phyloP scores from a whole-genome alignment of 2,888 invertebrate genomes.

The Teleogryllus oceanicus region DNA sequence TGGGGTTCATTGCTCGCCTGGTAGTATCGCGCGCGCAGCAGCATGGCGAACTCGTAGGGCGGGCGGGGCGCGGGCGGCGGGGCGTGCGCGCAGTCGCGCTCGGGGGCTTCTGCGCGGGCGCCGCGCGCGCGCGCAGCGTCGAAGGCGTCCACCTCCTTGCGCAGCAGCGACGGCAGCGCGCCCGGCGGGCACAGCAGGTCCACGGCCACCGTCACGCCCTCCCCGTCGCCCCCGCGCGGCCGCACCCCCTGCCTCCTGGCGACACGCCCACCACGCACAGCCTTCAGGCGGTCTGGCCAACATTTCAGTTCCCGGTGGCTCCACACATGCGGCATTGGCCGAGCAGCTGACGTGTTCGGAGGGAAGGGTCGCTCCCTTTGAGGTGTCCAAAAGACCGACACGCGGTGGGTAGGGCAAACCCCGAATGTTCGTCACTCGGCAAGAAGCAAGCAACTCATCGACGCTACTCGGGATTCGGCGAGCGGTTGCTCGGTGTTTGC shows the following conservation, averaged over 20 bases:
- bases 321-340: too few species aligned
- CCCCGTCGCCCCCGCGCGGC: not conserved
- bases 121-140: not conserved
- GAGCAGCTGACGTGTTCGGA: too few species aligned
- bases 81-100: not conserved
- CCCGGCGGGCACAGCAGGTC: not conserved
- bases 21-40: not conserved
- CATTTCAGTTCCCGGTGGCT: too few species aligned
- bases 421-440: too few species aligned
- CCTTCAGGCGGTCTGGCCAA: too few species aligned
- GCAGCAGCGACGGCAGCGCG: not conserved
- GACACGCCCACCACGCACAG: too few species aligned
- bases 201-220: not conserved
- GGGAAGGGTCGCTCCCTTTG: too few species aligned
- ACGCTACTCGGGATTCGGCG: too few species aligned
- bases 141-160: not conserved
- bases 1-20: not conserved
- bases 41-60: conserved; percentile 1
- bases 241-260: not conserved
- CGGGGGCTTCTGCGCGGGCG: not conserved
- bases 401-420: too few species aligned
- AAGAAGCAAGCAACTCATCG: too few species aligned
- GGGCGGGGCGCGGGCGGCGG: not conserved
- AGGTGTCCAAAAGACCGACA: too few species aligned
- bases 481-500: too few species aligned